These are phyloP conservation scores for Orientallactaga bullata DNA, from an alignment of 2,113 vertebrate genomes.

Conservation along the genomic window DNA sequence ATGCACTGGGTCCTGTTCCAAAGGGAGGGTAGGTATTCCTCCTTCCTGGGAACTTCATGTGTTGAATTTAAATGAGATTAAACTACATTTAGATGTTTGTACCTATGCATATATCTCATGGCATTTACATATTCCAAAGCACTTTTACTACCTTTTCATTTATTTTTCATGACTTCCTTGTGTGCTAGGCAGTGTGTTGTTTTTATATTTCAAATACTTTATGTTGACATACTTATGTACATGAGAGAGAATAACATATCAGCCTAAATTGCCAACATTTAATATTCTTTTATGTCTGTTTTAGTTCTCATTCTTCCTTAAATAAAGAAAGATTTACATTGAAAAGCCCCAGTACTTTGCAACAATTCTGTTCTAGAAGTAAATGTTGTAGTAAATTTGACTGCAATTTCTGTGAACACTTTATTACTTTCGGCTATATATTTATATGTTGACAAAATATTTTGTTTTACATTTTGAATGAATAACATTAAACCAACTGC, in stretches of 20 bases:
- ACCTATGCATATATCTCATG: neutral
- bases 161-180: neutral
- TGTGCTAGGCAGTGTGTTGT: neutral
- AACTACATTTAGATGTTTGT: neutral
- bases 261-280: neutral
- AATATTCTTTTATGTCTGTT: neutral
- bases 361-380: neutral
- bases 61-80: constrained; percentile 44
- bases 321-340: neutral
- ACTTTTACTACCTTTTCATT: neutral
- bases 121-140: constrained; percentile 27
- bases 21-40: neutral
- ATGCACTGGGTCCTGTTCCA: neutral
- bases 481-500: neutral
- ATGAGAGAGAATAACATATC: neutral
- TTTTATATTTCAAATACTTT: constrained; percentile 24
- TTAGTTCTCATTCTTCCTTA: neutral
- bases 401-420: neutral
- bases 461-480: neutral
- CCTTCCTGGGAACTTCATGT: neutral
- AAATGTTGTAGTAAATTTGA: neutral
- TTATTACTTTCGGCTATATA: constrained; percentile 25
- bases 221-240: neutral
- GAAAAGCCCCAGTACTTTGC: constrained; percentile 17
- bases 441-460: neutral